Base-by-base conservation (phyloP, 2,888 invertebrate genomes). In the Harpalus rufipes region DNA sequence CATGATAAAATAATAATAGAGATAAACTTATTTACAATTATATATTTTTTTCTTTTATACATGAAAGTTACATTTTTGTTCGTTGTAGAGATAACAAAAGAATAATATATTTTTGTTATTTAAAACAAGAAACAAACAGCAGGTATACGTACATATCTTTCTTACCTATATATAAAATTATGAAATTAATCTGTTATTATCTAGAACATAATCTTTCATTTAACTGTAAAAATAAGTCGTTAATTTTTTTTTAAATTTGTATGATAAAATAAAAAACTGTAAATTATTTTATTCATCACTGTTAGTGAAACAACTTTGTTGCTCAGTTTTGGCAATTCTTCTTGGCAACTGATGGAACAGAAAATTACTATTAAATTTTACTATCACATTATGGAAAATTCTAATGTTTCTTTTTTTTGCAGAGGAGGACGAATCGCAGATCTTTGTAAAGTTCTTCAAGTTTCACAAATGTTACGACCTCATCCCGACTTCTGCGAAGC, bases 391-490 rank as follows among this genome's bases (percentile, higher is more conserved):
- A 84, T 10, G 0, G 39, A 18, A 56, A 51, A 25, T 76, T 25
- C 6, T 58, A 78, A 58, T 58, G 58, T 7, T 88, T 87, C 89
- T 89, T 88, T 89, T 87, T 92, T 87, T 93, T 94, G 86, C 95
- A 98, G 98, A 97, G 93, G 97, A 98, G 91, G 98, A 98, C 93
- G 98, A 98, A 92, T 97, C 97, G 90, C 97, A 98, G 93, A 98
- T 98, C 90, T 98, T 97, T 92, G 97, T 98, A 89, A 98, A 98
- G 92, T 99, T 99, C 94, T 99, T 99, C 95, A 97, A 98, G 92
- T 99, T 98, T 92, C 99, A 99, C 94, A 98, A 98, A 92, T 99
- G 99, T 92, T 99, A 99, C 93, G 99, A 99, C 93, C 94, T 99
- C 92, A 99, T 99, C 91, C 99, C 99, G 86, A 99, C 98, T 86